Evolutionary conservation across 2,113 vertebrate species (phyloP).

Genomic region (Ailuropoda melanoleuca): DNA sequence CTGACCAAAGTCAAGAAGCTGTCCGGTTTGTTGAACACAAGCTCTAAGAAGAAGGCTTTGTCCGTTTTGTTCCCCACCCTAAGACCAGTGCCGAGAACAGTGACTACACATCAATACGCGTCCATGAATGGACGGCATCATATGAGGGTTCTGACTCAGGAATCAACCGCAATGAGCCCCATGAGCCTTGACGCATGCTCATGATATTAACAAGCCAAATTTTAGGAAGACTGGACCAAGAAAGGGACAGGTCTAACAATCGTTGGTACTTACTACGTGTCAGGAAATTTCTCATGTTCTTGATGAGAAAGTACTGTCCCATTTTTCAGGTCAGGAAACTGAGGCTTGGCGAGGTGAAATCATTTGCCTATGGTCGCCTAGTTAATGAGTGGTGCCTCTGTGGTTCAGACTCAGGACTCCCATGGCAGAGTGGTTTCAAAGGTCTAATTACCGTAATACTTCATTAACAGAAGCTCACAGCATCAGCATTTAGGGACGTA

Average conservation of each 20-base stretch:
- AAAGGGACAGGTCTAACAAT: neutral
- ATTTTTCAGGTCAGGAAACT: conserved; percentile 23
- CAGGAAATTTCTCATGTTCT: neutral
- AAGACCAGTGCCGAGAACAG: neutral
- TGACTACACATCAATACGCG: neutral
- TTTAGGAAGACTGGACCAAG: neutral
- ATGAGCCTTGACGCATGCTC: neutral
- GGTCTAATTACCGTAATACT: neutral
- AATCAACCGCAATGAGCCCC: neutral
- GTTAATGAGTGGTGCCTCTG: neutral
- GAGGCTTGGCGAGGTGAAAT: neutral
- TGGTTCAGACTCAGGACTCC: neutral
- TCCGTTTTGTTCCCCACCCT: neutral
- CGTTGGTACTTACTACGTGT: neutral
- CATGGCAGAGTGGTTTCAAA: neutral
- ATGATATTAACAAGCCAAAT: neutral
- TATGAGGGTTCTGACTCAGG: neutral
- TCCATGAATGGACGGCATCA: neutral
- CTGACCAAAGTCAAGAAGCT: neutral
- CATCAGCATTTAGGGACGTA: neutral
- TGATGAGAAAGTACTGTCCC: neutral
- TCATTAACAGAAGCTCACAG: neutral
- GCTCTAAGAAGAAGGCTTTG: neutral
- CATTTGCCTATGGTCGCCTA: neutral
- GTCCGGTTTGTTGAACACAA: neutral